Percentiles rank a stretch among this genome's conserved stretches.
Conservation (phyloP, 2,888 invertebrate species). For the Tinea pellionella region DNA sequence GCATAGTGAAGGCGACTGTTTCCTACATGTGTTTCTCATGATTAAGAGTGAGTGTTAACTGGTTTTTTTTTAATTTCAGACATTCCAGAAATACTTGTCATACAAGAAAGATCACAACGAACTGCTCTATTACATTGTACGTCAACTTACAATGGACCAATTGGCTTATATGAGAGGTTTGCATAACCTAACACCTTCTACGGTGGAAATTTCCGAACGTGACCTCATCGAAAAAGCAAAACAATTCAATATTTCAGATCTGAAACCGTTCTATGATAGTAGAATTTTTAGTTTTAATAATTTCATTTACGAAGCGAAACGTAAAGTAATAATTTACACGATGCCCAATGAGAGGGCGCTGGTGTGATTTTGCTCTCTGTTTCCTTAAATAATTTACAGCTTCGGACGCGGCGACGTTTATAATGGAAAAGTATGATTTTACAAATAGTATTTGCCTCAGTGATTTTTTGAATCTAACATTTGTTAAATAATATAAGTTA, state of each 20-base stretch:
- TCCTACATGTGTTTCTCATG: too few species aligned
- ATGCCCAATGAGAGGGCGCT: conserved; percentile 64
- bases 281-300: conserved; percentile 89
- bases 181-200: conserved; percentile 73
- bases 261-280: conserved; percentile 92
- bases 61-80: conserved; percentile 57
- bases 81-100: conserved; percentile 92
- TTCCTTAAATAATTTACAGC: too few species aligned
- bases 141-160: conserved; percentile 93
- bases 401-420: too few species aligned
- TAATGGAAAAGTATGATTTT: too few species aligned
- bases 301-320: conserved; percentile 85
- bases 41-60: too few species aligned
- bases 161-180: conserved; percentile 82
- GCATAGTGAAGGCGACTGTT: too few species aligned
- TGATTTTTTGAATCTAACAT: too few species aligned
- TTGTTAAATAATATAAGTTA: too few species aligned
- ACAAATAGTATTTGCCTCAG: too few species aligned
- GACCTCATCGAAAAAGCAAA: conserved; percentile 78
- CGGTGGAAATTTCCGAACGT: conserved; percentile 86
- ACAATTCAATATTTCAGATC: conserved; percentile 89
- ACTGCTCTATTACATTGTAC: conserved; percentile 92
- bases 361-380: neutral
- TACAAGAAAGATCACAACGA: conserved; percentile 98
- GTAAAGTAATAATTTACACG: conserved; percentile 87